These are phyloP conservation scores for Drosophila bifasciata DNA, from an alignment of 1,140 invertebrate species.

Conservation along the genomic window DNA sequence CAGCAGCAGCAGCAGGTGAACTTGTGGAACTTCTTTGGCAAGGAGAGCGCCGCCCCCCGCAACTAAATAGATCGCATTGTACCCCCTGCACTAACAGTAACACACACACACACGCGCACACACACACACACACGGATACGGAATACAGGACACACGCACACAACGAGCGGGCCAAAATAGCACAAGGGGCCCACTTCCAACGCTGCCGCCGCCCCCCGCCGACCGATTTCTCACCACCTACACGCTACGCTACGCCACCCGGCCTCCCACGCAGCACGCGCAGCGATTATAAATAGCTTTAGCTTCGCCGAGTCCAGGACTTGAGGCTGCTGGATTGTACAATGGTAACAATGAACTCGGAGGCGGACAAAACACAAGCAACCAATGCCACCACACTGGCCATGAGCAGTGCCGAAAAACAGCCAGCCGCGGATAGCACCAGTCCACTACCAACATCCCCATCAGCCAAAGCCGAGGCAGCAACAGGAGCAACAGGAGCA, in stretches of 20 bases:
- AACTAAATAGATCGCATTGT: no score
- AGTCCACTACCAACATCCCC: constrained; percentile 6
- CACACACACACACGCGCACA: constrained; percentile 18
- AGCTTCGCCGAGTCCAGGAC: constrained; percentile 1
- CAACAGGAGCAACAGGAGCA: constrained; percentile 1
- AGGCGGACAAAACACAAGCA: constrained; percentile 82
- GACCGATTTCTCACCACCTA: constrained; percentile 6
- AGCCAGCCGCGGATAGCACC: constrained; percentile 28
- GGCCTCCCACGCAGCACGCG: constrained; percentile 24
- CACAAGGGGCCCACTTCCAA: constrained; percentile 5
- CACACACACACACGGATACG: constrained; percentile 20
- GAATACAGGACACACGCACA: constrained; percentile 8
- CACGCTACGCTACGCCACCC: no score
- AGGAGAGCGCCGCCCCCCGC: no score
- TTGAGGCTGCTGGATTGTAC: constrained; percentile 46
- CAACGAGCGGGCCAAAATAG: constrained; percentile 22
- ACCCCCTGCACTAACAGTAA: constrained; percentile 21
- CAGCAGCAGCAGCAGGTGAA: constrained; percentile 33
- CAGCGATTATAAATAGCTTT: constrained; percentile 45
- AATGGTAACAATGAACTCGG: constrained; percentile 84
- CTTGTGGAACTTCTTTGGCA: neutral
- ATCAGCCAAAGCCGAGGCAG: constrained; percentile 9
- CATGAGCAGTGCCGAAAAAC: constrained; percentile 54
- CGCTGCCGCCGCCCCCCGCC: no score
- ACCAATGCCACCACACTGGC: constrained; percentile 63